Base-by-base conservation (phyloP, 2,888 invertebrate species). In the Sinhomidia bicolor region DNA sequence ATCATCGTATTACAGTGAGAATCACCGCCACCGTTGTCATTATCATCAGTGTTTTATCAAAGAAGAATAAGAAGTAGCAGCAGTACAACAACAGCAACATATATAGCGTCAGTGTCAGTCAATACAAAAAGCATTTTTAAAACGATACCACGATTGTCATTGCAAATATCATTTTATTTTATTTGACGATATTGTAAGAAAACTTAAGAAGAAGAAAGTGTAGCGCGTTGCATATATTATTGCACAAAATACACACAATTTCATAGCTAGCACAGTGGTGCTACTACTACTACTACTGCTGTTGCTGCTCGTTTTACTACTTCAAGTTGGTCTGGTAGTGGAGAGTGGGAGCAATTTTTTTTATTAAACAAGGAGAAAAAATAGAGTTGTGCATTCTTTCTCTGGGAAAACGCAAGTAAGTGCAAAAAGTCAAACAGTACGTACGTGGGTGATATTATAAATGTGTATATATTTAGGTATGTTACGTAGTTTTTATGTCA, bases 381-480 rank as follows among this genome's bases (percentile, higher is more conserved):
- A n/a, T 3, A 65, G 20, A 68, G 20, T n/a, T 6, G 17, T 32
- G 10, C 68, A 68, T 68, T 12, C 17, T 68, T 62, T 57, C 10
- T 17, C 17, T 14, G 20, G 17, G 17, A 68, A 68, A 41, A 68
- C 68, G 41, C 26, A 60, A 26, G 60, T 68, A 68, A 68, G 68
- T 68, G 68, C 68, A 41, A 68, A 68, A 68, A 20, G 68, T 68
- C 41, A 68, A 41, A 41, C 36, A 68, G 68, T 68, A 36, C 36
- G 68, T 36, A 20, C 68, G 68, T 68, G 36, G 68, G 36, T n/a
- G 41, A 36, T 26, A 60, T 68, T 41, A n/a, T 68, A 9, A n/a
- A n/a, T n/a, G n/a, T n/a, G n/a, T n/a, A n/a, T n/a, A n/a, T n/a
- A n/a, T n/a, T n/a, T n/a, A n/a, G n/a, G n/a, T n/a, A n/a, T n/a